phyloP scores from a whole-genome alignment of 2,888 invertebrate species.

The Amphiduros pacificus region DNA sequence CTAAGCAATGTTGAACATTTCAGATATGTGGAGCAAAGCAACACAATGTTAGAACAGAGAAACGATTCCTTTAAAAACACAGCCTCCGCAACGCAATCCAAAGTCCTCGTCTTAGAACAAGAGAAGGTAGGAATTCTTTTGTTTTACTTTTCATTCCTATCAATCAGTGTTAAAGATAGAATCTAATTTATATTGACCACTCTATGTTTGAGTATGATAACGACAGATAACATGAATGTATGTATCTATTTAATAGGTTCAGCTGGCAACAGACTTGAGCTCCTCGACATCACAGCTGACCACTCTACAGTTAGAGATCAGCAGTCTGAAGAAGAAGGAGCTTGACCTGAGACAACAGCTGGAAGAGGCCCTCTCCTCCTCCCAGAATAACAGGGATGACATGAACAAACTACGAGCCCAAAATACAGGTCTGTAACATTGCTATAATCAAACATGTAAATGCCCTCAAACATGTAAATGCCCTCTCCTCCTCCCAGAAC shows the following conservation, averaged over 20 bases:
- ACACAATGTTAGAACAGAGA: constrained; percentile 52
- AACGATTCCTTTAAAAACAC: constrained; percentile 51
- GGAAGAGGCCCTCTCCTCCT: constrained; percentile 32
- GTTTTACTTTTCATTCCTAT: background rate
- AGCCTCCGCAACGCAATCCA: constrained; percentile 49
- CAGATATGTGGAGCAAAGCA: constrained; percentile 57
- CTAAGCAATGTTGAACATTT: no score
- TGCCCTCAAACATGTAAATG: no score
- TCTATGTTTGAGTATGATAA: no score
- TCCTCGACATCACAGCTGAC: constrained; percentile 47
- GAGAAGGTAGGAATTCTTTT: constrained; percentile 46
- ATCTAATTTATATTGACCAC: no score
- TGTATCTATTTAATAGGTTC: constrained; percentile 33
- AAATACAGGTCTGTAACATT: no score
- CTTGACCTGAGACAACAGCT: constrained; percentile 46
- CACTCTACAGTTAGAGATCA: constrained; percentile 45
- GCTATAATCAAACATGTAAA: no score
- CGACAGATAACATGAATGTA: no score
- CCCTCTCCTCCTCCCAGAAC: constrained; percentile 30
- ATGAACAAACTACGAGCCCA: constrained; percentile 36
- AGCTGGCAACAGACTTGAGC: constrained; percentile 44
- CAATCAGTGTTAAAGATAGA: background rate
- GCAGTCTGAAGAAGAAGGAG: constrained; percentile 44
- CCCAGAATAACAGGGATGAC: constrained; percentile 38
- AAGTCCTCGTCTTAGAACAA: constrained; percentile 52